Conservation (phyloP, 2,888 invertebrate genomes). For the Erynnis tages region DNA sequence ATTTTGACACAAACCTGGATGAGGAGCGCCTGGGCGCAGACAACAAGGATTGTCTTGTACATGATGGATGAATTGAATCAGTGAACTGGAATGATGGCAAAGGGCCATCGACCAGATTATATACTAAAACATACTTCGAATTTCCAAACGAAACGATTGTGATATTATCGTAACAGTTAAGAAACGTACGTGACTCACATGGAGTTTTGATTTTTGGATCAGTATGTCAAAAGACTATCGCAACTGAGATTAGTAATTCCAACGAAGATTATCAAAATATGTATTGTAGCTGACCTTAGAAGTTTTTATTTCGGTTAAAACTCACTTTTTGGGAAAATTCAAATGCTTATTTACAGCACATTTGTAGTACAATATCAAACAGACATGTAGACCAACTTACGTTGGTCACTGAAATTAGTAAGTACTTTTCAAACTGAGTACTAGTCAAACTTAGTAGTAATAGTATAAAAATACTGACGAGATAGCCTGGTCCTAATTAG, state of each 20-base stretch:
- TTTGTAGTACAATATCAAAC: too few species aligned
- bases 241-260: not conserved
- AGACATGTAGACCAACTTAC: too few species aligned
- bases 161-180: not conserved
- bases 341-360: too few species aligned
- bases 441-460: too few species aligned
- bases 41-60: constrained; percentile 40
- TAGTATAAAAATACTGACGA: too few species aligned
- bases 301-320: too few species aligned
- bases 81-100: not conserved
- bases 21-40: constrained; percentile 43
- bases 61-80: constrained; percentile 32
- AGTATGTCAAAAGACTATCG: not conserved
- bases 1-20: constrained; percentile 44
- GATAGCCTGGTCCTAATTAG: too few species aligned
- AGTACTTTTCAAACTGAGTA: too few species aligned
- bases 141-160: not conserved
- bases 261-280: too few species aligned
- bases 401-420: too few species aligned
- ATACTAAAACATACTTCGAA: not conserved
- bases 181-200: not conserved
- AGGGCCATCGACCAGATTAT: not conserved
- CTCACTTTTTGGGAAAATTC: too few species aligned
- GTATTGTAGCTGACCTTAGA: too few species aligned
- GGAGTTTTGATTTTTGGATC: not conserved